These are phyloP conservation scores for Xenopus laevis DNA, from an alignment of 2,113 vertebrate species.

Conservation along the genomic window DNA sequence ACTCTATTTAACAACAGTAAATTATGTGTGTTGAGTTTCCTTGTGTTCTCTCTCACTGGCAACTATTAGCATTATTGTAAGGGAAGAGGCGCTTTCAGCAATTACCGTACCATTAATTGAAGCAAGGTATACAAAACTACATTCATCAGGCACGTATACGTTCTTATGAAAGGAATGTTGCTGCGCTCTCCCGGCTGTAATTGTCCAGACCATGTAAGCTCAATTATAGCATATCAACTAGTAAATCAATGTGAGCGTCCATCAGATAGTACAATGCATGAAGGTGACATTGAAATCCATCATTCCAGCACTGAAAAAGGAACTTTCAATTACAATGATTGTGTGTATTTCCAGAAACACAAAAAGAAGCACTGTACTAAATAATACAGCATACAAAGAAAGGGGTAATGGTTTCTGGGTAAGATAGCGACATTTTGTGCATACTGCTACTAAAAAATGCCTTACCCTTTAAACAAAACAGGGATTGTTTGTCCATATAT, in stretches of 20 bases:
- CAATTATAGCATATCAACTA: conserved; percentile 14
- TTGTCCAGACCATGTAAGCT: conserved; percentile 5
- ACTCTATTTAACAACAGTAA: conserved; percentile 12
- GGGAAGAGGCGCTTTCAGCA: conserved; percentile 11
- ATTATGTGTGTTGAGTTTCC: neutral
- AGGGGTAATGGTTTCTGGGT: no score
- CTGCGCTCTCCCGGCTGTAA: neutral
- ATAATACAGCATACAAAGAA: no score
- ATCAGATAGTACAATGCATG: conserved; percentile 2
- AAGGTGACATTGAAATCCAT: neutral
- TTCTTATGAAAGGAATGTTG: conserved; percentile 3
- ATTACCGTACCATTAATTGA: conserved; percentile 27
- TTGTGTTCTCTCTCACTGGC: neutral
- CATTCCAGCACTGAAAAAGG: neutral
- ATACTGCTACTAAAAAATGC: no score
- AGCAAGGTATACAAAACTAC: conserved; percentile 15
- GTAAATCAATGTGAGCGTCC: conserved; percentile 14
- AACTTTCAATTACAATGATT: no score
- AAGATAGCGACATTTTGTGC: no score
- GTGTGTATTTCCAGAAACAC: no score
- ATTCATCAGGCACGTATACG: neutral
- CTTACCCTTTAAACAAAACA: no score
- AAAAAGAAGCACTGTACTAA: no score
- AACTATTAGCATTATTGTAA: neutral
- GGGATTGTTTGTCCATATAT: no score